A percentile compares a stretch with the other conserved stretches of the same genome.
These are phyloP conservation scores for Drosophila lacertosa DNA, from an alignment of 1,140 invertebrate genomes.

Conservation along the genomic window DNA sequence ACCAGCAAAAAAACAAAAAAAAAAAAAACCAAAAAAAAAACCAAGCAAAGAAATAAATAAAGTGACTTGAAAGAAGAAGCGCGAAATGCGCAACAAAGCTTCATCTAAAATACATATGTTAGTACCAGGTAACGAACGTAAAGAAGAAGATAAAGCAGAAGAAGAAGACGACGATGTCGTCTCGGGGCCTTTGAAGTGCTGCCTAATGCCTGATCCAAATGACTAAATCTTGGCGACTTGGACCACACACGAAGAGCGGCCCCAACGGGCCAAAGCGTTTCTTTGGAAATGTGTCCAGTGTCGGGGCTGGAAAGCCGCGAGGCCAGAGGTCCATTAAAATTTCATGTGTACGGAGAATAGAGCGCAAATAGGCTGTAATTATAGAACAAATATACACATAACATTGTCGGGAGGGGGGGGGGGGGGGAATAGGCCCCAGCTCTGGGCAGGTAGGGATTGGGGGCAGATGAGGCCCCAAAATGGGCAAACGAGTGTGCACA, in stretches of 20 bases:
- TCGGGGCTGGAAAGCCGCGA: not conserved
- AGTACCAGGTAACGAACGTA: constrained; percentile 1
- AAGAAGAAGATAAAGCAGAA: too few relatives aligned
- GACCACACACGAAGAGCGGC: constrained; percentile 30
- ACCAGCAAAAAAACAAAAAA: not conserved
- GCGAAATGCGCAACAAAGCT: constrained; percentile 16
- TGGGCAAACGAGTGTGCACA: constrained; percentile 31
- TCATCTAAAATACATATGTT: constrained; percentile 32
- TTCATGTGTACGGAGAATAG: constrained; percentile 65
- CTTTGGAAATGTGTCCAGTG: constrained; percentile 36
- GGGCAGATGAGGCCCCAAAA: constrained; percentile 22
- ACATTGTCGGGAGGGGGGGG: constrained; percentile 20
- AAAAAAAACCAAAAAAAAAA: constrained; percentile 2
- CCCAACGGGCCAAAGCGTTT: constrained; percentile 13
- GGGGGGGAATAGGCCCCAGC: not conserved
- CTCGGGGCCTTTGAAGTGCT: constrained; percentile 22
- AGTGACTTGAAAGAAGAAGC: constrained; percentile 1
- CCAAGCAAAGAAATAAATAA: not conserved
- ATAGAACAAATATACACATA: constrained; percentile 64
- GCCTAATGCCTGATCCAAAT: constrained; percentile 40
- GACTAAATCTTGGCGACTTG: constrained; percentile 30
- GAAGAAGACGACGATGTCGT: not conserved
- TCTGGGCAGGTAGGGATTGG: not conserved
- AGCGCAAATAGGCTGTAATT: constrained; percentile 68
- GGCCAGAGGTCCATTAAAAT: constrained; percentile 56